phyloP scores from a whole-genome alignment of 2,888 invertebrate genomes.

The Dysmachus trigonus region DNA sequence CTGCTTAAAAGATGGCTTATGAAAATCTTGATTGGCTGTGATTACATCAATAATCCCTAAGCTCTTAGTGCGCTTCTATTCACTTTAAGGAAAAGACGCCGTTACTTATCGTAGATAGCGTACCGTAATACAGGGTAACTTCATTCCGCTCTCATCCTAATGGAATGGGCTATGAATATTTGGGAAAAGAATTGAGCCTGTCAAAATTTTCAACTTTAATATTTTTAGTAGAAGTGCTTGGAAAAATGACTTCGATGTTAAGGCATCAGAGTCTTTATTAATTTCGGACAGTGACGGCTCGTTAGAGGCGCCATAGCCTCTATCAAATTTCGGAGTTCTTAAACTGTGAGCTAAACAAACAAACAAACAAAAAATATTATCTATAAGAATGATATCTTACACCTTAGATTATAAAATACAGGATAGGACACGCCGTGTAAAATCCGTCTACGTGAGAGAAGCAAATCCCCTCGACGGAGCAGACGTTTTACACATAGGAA shows the following conservation, averaged over 20 bases:
- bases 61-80: neutral
- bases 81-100: neutral
- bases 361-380: no score
- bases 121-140: neutral
- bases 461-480: no score
- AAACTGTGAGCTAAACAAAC: no score
- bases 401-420: no score
- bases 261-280: neutral
- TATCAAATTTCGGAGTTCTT: no score
- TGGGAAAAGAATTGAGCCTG: neutral
- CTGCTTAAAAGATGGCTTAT: neutral
- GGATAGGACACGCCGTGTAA: no score
- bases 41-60: conserved; percentile 6
- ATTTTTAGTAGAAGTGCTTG: neutral
- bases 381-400: no score
- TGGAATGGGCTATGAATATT: neutral
- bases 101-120: neutral
- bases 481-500: no score
- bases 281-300: neutral
- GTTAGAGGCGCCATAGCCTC: no score
- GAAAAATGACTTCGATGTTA: neutral
- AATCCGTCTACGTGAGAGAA: no score
- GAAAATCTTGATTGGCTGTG: conserved; percentile 1
- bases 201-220: neutral
- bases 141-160: neutral